Evolutionary conservation across 2,113 vertebrate species (phyloP), one percentile per base, ranked within the genome.

Genomic region (Cephalopterus ornatus): DNA sequence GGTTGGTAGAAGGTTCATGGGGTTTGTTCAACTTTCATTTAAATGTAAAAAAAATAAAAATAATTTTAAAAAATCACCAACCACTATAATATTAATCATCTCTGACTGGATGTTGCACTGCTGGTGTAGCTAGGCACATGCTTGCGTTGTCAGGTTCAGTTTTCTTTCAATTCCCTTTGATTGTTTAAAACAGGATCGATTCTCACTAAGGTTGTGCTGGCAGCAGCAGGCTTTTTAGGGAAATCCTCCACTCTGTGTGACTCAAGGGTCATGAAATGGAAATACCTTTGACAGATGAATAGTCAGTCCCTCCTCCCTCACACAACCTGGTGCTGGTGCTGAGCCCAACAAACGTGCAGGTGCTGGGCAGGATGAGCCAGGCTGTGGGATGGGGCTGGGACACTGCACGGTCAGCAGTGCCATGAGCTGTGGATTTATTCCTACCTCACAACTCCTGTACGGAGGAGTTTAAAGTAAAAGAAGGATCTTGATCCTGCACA

Each of bases 41-140:
- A 79, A 72, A 68, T 32, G 7, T 68, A 11, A 63, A 62, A 74
- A 67, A 58, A 46, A 37, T n/a, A 27, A 10, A 10, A 15, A 88
- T 71, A 84, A 47, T 15, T 50, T 50, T 5, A 92, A 92, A 84
- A 63, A 83, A 73, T 68, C 88, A 74, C 80, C 80, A 97, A 59
- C 44, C 61, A 95, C 44, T 52, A 41, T 87, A 91, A 95, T 82
- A 94, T 94, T 94, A 97, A 97, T 96, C 73, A 83, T 66, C 46
- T 96, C 90, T 97, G 95, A 93, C 92, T 96, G 42, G 41, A 63
- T 94, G 92, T 76, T 84, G 18, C 9, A 4, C 13, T 2, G 78
- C 75, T 96, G 93, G 82, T 79, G 67, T 82, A 95, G 83, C 72
- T 61, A 80, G 59, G 8, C 88, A 90, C 47, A 47, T 1, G 12